Base-by-base conservation (phyloP, 2,888 invertebrate species). In the Invenusta paracnida region DNA sequence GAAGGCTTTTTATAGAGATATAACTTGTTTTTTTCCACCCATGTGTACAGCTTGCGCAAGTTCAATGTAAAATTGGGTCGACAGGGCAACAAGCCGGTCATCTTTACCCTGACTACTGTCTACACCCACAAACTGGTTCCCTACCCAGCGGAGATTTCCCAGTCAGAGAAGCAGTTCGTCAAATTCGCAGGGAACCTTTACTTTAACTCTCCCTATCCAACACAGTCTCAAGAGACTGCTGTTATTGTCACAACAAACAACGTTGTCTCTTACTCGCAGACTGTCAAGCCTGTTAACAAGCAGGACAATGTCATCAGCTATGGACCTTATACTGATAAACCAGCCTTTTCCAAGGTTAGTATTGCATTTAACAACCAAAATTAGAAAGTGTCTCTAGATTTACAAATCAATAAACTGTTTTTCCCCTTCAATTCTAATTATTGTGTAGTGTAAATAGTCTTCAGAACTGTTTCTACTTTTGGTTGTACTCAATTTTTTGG, bases 151-250 rank as follows among this genome's bases (percentile, higher is more conserved):
- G 94, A 94, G 88, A 97, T 99, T 87, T 93, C 94, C 0, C 99
- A 99, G 91, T 94, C 95, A 87, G 98, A 99, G 89, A 95, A 96
- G 89, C 99, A 99, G 88, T 93, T 96, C 88, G 96, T 99, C 0
- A 94, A 95, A 88, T 98, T 95, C 90, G 93, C 93, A 88, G 97
- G 96, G 29, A 96, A 94, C 90, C 93, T 95, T 86, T 95, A 96
- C 90, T 93, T 95, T 85, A 96, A 94, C 90, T 94, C 95, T 0
- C 96, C 96, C 0, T 99, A 98, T 91, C 91, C 92, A 86, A 94
- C 96, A 0, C 91, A 91, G 0, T 94, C 94, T 67, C 97, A 98
- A 91, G 96, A 94, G 88, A 96, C 96, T 0, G 94, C 93, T 11
- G 93, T 98, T 2, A 93, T 94, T 67, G 91, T 96, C 85, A 94